phyloP scores from a whole-genome alignment of 2,113 vertebrate genomes.

The Bubalus kerabau region DNA sequence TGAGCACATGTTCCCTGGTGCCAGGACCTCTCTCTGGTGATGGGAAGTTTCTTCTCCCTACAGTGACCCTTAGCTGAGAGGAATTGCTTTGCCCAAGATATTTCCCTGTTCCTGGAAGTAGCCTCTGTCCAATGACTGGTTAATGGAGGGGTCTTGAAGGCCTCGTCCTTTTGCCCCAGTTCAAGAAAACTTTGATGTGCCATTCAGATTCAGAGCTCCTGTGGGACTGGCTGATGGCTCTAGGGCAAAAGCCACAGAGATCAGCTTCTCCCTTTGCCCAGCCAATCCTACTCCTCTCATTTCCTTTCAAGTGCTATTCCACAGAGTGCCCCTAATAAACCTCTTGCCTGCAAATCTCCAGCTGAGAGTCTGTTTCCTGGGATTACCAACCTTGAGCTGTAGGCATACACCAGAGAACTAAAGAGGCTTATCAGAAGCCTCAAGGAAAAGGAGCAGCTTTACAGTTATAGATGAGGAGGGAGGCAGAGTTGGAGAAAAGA shows the following conservation, averaged over 20 bases:
- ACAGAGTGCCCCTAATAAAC: neutral
- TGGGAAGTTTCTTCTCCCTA: neutral
- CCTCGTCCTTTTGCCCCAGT: neutral
- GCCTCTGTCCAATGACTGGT: neutral
- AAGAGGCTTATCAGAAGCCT: neutral
- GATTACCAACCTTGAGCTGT: neutral
- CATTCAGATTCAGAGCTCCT: neutral
- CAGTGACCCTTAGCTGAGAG: neutral
- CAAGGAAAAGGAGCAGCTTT: neutral
- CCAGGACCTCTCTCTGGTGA: neutral
- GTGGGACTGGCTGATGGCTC: accelerated
- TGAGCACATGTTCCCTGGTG: accelerated
- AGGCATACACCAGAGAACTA: neutral
- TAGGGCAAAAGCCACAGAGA: neutral
- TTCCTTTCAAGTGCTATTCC: neutral
- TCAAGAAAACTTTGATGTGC: neutral
- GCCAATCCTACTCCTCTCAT: neutral
- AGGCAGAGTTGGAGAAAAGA: neutral
- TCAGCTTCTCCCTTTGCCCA: neutral
- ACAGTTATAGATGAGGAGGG: neutral
- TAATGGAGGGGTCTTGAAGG: neutral
- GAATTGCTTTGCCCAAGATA: neutral
- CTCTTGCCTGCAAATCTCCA: neutral
- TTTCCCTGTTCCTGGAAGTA: neutral
- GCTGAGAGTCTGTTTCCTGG: neutral